Base-by-base conservation (phyloP, 1,140 invertebrate genomes). In the Rhopalosiphum maidis region DNA sequence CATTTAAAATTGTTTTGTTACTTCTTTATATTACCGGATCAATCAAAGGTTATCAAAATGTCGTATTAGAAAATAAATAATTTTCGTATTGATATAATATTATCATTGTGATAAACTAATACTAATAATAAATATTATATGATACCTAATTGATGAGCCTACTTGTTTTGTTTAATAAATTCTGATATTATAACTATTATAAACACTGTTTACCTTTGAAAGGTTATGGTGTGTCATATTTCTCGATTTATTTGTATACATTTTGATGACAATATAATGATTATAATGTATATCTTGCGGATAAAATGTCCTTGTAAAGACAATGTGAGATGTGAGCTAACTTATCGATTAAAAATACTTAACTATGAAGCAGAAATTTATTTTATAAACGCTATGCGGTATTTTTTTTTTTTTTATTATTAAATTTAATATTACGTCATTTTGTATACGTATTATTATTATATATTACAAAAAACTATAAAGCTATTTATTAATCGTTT, bases 41-140 rank as follows among this genome's bases (percentile, higher is more conserved):
- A 85, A 43, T 55, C 48, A 93, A 93, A 93, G 91, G 91, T 93
- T 93, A 93, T 93, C 91, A 21, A 91, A 90, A 89, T 89, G 35
- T 89, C 87, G 43, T 89, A 37, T 54, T 35, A 54, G 35, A 25
- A 88, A 51, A 51, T n/a, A n/a, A 43, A 85, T 85, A 43, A 46
- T 46, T 85, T 41, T 30, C 23, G 15, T 86, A 83, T 37, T 22
- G 22, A 37, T 83, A 83, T 86, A n/a, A 83, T 86, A 18, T n/a
- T 77, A 77, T 77, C 15, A 18, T 5, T n/a, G 15, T n/a, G 60
- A 77, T 68, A 68, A 77, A 6, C 11, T 21, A 18, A 51, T 77
- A 30, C 0, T 77, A 77, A 77, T 77, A 77, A n/a, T 77, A n/a
- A n/a, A 77, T 77, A 77, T 35, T 51, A 51, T 18, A 77, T n/a